Evolutionary conservation across 92 coral and sea anemone genomes (phyloP), one percentile per base, ranked within the genome.

Genomic region (Galaxea fascicularis): DNA sequence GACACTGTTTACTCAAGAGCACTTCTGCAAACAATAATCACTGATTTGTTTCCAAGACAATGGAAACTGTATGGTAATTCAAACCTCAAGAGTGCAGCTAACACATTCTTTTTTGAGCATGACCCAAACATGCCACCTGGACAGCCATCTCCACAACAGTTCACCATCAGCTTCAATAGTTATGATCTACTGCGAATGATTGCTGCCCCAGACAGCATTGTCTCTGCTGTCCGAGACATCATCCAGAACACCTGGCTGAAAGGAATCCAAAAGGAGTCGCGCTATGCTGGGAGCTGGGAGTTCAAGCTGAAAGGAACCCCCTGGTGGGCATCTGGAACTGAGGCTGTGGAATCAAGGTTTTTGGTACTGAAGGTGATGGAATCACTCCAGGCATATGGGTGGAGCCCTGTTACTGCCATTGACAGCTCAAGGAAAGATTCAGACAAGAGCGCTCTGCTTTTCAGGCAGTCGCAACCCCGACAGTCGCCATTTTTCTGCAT

Each of bases 271-370:
- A 71, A 69, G 54, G 93, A 92, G 57, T 58, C 73, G 10, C 60
- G 78, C 13, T 83, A 86, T 71, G 79, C 60, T 45, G 92, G 76
- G 30, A 91, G 94, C 76, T 89, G 91, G 91, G 91, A 93, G 90
- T 93, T 91, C 57, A 89, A 89, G 76, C 66, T 93, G 22, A 79
- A 83, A 18, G 95, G 98, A 11, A 85, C 77, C 47, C 98, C 98
- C 1, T 93, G 98, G 98, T 90, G 92, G 92, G 84, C 93, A 15
- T 65, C 45, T 49, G 94, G 86, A 16, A 84, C 82, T 4, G 98
- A 93, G 54, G 84, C 94, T 4, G 91, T 91, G 14, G 88, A 88
- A 85, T 88, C 94, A 10, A 51, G 98, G 27, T 91, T 60, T 64
- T 76, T 93, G 69, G 73, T 93, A 7, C 63, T 90, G 66, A 91